Conservation (phyloP, 2,888 invertebrate species). For the Apamea sordens region DNA sequence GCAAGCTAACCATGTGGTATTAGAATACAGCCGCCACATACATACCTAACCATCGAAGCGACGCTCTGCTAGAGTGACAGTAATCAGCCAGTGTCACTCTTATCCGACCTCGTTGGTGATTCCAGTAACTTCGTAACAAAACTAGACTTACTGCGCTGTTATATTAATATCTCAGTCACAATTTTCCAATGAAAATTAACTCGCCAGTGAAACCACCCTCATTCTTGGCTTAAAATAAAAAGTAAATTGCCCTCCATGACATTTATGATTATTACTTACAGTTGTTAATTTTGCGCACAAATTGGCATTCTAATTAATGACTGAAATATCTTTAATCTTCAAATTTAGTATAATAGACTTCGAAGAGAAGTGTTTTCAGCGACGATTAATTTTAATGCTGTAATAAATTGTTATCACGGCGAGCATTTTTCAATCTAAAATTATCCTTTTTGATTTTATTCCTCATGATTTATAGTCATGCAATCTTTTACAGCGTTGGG, state of each 20-base stretch:
- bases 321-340: conserved; percentile 57
- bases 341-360: conserved; percentile 61
- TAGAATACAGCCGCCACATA: background rate
- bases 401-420: conserved; percentile 49
- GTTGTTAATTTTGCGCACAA: conserved; percentile 58
- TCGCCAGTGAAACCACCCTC: background rate
- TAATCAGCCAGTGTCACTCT: background rate
- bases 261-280: conserved; percentile 64
- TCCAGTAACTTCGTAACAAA: background rate
- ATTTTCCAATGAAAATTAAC: conserved; percentile 26
- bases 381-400: conserved; percentile 61
- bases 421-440: conserved; percentile 41
- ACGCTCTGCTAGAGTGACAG: background rate
- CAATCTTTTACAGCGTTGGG: background rate
- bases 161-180: conserved; percentile 8
- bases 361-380: conserved; percentile 53
- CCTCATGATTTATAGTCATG: conserved; percentile 9
- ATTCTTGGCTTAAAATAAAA: conserved; percentile 46
- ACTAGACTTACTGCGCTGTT: background rate
- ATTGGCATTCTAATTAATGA: conserved; percentile 44
- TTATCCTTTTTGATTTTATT: conserved; percentile 35
- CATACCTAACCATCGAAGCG: background rate
- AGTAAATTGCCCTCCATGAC: conserved; percentile 52
- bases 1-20: background rate
- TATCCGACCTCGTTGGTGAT: background rate